phyloP scores from a whole-genome alignment of 2,888 invertebrate genomes.

The Synergus umbraculus region DNA sequence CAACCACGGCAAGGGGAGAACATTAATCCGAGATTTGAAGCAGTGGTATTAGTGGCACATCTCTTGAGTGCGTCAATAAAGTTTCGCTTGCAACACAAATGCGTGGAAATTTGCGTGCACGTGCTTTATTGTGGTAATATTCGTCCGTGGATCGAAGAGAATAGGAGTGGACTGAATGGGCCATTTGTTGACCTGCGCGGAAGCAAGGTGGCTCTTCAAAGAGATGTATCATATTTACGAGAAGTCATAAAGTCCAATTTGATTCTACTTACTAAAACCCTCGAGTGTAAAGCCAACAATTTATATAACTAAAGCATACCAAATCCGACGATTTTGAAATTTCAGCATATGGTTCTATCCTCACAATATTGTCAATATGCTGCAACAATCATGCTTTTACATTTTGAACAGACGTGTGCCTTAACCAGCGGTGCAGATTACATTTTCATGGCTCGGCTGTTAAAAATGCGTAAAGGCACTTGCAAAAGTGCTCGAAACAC shows the following conservation, averaged over 20 bases:
- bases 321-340: not conserved
- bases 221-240: constrained; percentile 26
- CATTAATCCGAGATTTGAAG: not conserved
- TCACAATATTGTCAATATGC: not conserved
- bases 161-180: not conserved
- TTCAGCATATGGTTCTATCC: not conserved
- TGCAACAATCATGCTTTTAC: not conserved
- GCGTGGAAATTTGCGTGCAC: constrained; percentile 15
- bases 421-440: not conserved
- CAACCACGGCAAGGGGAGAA: not conserved
- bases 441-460: not conserved
- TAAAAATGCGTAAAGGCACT: not conserved
- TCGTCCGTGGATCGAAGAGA: not conserved
- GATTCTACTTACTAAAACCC: constrained; percentile 29
- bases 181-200: not conserved
- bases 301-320: not conserved
- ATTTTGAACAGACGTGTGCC: not conserved
- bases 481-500: not conserved
- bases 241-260: constrained; percentile 8
- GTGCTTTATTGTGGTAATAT: constrained; percentile 17
- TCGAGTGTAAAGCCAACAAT: not conserved
- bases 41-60: not conserved
- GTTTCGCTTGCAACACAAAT: not conserved
- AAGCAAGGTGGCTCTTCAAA: constrained; percentile 1
- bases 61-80: not conserved